Evolutionary conservation across 92 coral and sea anemone genomes (phyloP).

Genomic region (Montipora capitata): DNA sequence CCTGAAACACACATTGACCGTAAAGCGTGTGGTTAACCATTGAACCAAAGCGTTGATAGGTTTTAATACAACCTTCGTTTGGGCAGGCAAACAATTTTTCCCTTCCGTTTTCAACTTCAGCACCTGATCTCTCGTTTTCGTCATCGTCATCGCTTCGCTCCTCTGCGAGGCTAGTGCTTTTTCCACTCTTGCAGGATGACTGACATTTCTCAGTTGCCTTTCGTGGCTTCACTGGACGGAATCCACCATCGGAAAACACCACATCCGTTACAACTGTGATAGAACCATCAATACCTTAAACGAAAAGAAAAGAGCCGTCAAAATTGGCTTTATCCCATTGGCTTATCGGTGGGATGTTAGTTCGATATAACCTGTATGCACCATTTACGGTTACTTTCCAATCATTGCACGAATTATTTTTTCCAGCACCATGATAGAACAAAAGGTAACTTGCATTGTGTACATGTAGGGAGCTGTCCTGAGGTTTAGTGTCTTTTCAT

Average conservation of each 20-base stretch:
- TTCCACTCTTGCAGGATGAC: neutral
- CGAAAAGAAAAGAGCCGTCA: neutral
- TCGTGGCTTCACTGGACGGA: neutral
- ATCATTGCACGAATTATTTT: too few species aligned
- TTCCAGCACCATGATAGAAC: too few species aligned
- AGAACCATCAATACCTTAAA: neutral
- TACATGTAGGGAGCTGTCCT: neutral
- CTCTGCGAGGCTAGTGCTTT: neutral
- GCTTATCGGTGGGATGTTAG: neutral
- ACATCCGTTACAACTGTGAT: neutral
- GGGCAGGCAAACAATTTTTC: too few species aligned
- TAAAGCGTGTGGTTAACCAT: constrained; percentile 54
- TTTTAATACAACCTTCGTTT: neutral
- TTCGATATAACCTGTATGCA: neutral
- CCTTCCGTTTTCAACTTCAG: too few species aligned
- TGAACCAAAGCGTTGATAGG: constrained; percentile 40
- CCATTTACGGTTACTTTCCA: neutral
- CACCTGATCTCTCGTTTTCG: constrained; percentile 4
- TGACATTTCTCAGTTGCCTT: neutral
- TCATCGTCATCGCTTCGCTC: neutral
- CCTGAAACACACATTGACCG: constrained; percentile 42
- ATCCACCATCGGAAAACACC: neutral
- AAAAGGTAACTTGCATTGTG: too few species aligned
- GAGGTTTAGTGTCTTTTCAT: neutral
- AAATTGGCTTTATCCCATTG: neutral